Conservation (phyloP, 2,888 invertebrate genomes). For the Coremacera marginata region DNA sequence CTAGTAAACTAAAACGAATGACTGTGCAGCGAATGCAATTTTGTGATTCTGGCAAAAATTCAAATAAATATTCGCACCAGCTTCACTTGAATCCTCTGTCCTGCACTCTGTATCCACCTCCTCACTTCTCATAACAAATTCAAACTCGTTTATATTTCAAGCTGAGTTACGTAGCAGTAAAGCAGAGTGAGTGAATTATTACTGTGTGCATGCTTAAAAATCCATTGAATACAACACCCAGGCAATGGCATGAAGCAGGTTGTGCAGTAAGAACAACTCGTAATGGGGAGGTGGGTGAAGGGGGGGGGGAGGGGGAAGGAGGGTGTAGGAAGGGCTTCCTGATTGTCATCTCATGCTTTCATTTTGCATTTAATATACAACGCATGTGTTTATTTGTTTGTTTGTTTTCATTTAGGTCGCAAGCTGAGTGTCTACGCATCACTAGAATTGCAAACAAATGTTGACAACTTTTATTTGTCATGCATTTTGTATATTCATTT, state of each 20-base stretch:
- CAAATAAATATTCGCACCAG: conserved; percentile 13
- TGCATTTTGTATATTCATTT: no score
- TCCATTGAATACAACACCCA: background rate
- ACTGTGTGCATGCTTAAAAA: background rate
- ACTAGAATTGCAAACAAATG: no score
- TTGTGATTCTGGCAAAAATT: background rate
- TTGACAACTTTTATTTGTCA: no score
- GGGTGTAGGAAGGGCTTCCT: no score
- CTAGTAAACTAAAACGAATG: background rate
- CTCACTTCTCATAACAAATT: background rate
- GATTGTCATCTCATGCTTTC: no score
- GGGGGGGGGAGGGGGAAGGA: no score
- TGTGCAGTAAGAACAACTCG: background rate
- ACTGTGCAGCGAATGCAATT: background rate
- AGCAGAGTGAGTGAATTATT: background rate
- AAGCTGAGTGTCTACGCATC: no score
- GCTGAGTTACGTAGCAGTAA: background rate
- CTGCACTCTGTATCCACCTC: background rate
- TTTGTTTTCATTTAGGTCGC: no score
- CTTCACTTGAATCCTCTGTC: background rate
- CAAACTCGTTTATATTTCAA: background rate
- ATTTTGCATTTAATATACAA: no score
- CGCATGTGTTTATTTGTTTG: no score
- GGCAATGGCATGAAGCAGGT: background rate
- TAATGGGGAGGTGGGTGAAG: no score